A percentile compares a stretch with the other conserved stretches of the same genome.
Evolutionary conservation across 2,888 invertebrate species (phyloP).

Genomic region (Sympetrum striolatum): DNA sequence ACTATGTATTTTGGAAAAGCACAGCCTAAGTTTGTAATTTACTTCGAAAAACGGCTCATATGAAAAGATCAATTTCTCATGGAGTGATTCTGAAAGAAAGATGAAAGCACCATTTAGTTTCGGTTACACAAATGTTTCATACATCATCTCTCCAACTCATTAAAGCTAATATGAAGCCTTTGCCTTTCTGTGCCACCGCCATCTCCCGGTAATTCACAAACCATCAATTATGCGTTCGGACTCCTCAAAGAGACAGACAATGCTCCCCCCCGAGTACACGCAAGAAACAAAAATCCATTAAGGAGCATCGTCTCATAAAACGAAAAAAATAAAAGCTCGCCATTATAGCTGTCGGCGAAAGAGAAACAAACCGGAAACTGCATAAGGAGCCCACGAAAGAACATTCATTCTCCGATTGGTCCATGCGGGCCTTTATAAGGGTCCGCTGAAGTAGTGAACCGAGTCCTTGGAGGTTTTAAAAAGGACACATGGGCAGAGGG

Average conservation of each 20-base stretch:
- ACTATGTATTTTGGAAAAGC: too few relatives aligned
- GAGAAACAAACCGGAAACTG: background rate
- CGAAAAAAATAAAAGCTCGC: background rate
- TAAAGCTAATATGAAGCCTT: background rate
- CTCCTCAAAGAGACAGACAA: background rate
- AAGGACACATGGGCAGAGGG: too few relatives aligned
- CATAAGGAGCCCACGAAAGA: background rate
- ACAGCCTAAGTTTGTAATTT: too few relatives aligned
- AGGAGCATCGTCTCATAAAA: background rate
- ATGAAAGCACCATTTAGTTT: too few relatives aligned
- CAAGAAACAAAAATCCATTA: background rate
- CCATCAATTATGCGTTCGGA: background rate
- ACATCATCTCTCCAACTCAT: too few relatives aligned
- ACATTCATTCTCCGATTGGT: background rate
- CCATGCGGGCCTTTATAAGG: background rate
- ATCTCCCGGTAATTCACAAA: background rate
- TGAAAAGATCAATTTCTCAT: too few relatives aligned
- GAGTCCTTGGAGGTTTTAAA: background rate
- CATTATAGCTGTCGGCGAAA: background rate
- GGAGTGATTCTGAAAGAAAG: too few relatives aligned
- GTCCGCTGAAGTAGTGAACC: background rate
- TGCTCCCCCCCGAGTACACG: too few relatives aligned
- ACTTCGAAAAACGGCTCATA: too few relatives aligned
- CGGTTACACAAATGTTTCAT: too few relatives aligned
- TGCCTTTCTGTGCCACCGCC: background rate